phyloP scores from a whole-genome alignment of 2,113 vertebrate species.

The Varanus komodoensis region DNA sequence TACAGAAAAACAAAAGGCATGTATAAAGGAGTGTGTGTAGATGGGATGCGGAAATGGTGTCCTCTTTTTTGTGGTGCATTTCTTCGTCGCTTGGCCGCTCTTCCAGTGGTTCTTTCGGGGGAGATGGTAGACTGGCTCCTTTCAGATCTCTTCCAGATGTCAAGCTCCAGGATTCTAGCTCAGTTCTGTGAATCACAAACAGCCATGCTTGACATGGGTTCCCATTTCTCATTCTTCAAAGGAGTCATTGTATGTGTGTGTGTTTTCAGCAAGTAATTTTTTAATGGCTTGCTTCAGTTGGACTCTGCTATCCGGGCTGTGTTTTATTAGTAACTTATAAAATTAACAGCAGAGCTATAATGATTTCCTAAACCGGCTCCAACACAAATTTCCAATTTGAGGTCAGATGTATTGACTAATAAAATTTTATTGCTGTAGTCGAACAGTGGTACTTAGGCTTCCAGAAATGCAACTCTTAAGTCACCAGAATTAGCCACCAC shows the following conservation, averaged over 20 bases:
- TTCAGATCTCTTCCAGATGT: neutral
- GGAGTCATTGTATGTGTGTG: neutral
- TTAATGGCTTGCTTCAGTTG: conserved; percentile 60
- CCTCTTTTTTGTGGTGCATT: neutral
- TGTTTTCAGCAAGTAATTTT: conserved; percentile 2
- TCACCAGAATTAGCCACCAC: conserved; percentile 74
- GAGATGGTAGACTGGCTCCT: neutral
- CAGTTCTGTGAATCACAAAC: neutral
- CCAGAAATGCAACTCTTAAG: conserved; percentile 78
- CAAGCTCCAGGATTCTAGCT: neutral
- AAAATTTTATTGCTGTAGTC: conserved; percentile 92
- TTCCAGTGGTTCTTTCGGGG: neutral
- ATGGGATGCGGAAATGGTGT: too few species aligned
- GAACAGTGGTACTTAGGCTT: conserved; percentile 78
- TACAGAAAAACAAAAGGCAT: too few species aligned
- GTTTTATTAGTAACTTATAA: conserved; percentile 97
- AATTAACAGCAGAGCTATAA: conserved; percentile 96
- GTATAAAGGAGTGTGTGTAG: too few species aligned
- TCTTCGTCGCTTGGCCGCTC: neutral
- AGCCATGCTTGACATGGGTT: neutral
- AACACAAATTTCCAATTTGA: conserved; percentile 95
- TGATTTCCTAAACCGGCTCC: conserved; percentile 85
- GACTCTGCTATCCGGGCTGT: conserved; percentile 78
- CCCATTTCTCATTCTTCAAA: neutral
- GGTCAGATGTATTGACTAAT: conserved; percentile 92